Conservation (phyloP, 2,888 invertebrate species). For the Ennomos erosarius region DNA sequence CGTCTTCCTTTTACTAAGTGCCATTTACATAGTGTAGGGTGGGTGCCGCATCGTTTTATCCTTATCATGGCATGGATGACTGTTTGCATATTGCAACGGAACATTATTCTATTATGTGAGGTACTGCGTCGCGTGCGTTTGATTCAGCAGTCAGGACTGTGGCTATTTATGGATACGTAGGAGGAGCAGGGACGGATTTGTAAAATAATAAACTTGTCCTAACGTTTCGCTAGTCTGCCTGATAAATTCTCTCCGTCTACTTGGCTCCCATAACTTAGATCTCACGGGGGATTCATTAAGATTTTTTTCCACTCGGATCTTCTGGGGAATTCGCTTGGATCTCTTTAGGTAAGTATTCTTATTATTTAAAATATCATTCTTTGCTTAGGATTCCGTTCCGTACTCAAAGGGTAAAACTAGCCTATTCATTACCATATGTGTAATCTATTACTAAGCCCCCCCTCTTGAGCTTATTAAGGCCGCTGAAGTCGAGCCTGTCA, state of each 20-base stretch:
- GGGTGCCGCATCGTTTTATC: conserved; percentile 64
- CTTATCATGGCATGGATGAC: conserved; percentile 50
- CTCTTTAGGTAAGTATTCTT: too few species aligned
- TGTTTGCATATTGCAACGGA: conserved; percentile 50
- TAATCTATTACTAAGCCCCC: too few species aligned
- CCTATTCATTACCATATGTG: too few species aligned
- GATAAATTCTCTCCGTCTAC: neutral
- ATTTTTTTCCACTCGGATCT: too few species aligned
- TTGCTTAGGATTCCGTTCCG: too few species aligned
- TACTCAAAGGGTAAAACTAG: too few species aligned
- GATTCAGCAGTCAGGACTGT: conserved; percentile 29
- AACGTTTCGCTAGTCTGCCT: neutral
- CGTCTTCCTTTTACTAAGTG: conserved; percentile 79
- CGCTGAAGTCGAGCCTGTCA: too few species aligned
- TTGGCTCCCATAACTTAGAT: too few species aligned
- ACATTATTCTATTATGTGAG: conserved; percentile 44
- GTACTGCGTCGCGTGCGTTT: conserved; percentile 33
- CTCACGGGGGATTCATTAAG: too few species aligned
- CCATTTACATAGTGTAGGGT: conserved; percentile 72
- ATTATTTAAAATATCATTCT: too few species aligned
- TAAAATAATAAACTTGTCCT: neutral
- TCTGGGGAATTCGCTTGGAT: too few species aligned
- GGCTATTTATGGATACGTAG: conserved; percentile 53
- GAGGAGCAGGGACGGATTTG: conserved; percentile 11
- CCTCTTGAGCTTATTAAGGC: too few species aligned